Evolutionary conservation across 2,888 invertebrate species (phyloP).

Genomic region (Ophioninae sp.): DNA sequence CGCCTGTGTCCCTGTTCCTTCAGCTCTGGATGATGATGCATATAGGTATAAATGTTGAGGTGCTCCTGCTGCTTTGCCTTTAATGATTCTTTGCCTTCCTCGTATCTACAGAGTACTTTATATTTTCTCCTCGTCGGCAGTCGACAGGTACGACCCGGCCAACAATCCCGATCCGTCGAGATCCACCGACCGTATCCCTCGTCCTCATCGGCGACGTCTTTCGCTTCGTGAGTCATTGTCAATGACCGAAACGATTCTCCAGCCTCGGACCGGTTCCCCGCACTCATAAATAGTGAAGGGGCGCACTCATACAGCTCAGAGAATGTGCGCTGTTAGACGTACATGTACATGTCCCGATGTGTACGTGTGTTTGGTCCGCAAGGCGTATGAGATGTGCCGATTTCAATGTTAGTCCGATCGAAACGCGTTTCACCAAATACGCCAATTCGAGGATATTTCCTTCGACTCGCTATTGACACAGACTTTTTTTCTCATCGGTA

Average conservation of each 20-base stretch:
- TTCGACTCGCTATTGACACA: background rate
- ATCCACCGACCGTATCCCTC: conserved; percentile 56
- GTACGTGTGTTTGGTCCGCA: conserved; percentile 18
- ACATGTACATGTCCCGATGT: background rate
- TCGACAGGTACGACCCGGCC: conserved; percentile 40
- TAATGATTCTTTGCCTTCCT: conserved; percentile 49
- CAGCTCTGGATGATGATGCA: conserved; percentile 48
- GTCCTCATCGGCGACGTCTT: conserved; percentile 69
- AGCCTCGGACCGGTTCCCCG: conserved; percentile 72
- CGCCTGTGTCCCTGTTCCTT: conserved; percentile 4
- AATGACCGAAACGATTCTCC: conserved; percentile 69
- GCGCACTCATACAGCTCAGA: conserved; percentile 8
- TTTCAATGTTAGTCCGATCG: conserved; percentile 45
- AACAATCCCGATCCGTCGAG: conserved; percentile 35
- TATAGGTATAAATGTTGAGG: conserved; percentile 24
- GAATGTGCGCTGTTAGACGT: background rate
- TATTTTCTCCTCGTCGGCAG: conserved; percentile 10
- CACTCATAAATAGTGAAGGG: conserved; percentile 63
- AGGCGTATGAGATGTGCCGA: conserved; percentile 39
- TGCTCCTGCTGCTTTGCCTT: conserved; percentile 48
- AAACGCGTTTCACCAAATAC: conserved; percentile 53
- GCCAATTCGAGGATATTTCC: conserved; percentile 29
- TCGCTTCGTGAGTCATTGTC: conserved; percentile 74
- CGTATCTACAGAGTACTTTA: conserved; percentile 9
- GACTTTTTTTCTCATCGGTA: background rate